Evolutionary conservation across 2,797 vertebrate species (phyloP).

Genomic region (Paedocypris micromegethes): DNA sequence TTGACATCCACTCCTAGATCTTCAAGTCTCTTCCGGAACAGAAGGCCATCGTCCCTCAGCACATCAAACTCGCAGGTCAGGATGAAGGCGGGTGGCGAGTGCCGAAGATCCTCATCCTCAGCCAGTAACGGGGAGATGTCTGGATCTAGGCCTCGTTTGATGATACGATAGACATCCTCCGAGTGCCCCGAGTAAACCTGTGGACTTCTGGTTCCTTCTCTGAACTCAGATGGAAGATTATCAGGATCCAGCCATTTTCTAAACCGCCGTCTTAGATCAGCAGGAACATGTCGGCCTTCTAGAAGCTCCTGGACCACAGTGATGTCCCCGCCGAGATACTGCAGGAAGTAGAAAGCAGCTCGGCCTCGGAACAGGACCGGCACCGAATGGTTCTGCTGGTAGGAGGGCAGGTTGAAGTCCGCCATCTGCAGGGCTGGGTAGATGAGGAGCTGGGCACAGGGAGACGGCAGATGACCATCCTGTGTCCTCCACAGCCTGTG

Average conservation of each 20-base stretch:
- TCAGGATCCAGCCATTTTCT: conserved; percentile 70
- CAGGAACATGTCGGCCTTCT: conserved; percentile 65
- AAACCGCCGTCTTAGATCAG: conserved; percentile 60
- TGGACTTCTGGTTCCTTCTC: conserved; percentile 53
- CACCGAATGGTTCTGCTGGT: conserved; percentile 71
- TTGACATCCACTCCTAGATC: conserved; percentile 69
- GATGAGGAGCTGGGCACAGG: conserved; percentile 79
- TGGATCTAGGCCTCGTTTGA: conserved; percentile 45
- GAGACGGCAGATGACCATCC: conserved; percentile 64
- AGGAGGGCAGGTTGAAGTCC: conserved; percentile 79
- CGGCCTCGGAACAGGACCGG: conserved; percentile 66
- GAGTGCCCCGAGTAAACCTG: conserved; percentile 39
- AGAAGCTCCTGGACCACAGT: conserved; percentile 45
- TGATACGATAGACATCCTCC: conserved; percentile 52
- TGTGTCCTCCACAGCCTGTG: conserved; percentile 63
- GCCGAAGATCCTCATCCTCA: conserved; percentile 66
- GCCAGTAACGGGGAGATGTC: conserved; percentile 69
- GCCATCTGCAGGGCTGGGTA: conserved; percentile 71
- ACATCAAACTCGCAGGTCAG: conserved; percentile 80
- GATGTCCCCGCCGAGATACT: conserved; percentile 61
- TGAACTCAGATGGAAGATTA: conserved; percentile 70
- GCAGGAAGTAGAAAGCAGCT: conserved; percentile 55
- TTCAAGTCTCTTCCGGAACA: conserved; percentile 77
- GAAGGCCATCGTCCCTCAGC: conserved; percentile 75
- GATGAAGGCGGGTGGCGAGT: conserved; percentile 69